These are phyloP conservation scores for Pammene aurita DNA, from an alignment of 2,888 invertebrate genomes.

Conservation along the genomic window DNA sequence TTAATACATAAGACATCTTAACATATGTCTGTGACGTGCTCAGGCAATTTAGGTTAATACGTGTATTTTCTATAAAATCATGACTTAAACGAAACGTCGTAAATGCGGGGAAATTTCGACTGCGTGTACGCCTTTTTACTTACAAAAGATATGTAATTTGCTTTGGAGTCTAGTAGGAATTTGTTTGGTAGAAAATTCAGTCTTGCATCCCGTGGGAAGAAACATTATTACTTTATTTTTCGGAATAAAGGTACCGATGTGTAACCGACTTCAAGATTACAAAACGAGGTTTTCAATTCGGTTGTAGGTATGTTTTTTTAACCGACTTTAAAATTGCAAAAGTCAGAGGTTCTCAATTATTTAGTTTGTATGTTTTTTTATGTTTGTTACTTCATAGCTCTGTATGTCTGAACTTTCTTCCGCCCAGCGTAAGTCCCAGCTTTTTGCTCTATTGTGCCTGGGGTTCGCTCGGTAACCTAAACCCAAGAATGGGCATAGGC, in stretches of 20 bases:
- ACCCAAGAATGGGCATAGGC: no score
- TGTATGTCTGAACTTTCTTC: no score
- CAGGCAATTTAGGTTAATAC: slow-evolving; percentile 31
- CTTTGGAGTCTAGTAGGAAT: slow-evolving; percentile 29
- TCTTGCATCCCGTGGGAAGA: slow-evolving; percentile 17
- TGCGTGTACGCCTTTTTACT: not conserved
- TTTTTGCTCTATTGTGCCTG: no score
- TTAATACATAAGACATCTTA: no score
- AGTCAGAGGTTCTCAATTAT: no score
- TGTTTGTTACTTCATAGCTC: no score
- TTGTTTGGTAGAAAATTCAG: slow-evolving; percentile 25
- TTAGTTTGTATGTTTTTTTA: no score
- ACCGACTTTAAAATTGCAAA: no score
- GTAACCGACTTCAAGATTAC: not conserved
- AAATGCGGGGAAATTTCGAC: not conserved
- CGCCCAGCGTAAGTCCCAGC: no score
- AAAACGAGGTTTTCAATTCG: no score
- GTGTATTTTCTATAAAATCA: slow-evolving; percentile 33
- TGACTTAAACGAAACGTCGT: not conserved
- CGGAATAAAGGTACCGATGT: not conserved
- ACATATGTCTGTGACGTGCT: not conserved
- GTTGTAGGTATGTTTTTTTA: no score
- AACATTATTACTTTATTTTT: slow-evolving; percentile 10
- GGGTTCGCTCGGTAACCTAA: no score
- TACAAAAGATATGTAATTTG: slow-evolving; percentile 9